phyloP scores from a whole-genome alignment of 2,888 invertebrate genomes.

The Drosophila pegasa region DNA sequence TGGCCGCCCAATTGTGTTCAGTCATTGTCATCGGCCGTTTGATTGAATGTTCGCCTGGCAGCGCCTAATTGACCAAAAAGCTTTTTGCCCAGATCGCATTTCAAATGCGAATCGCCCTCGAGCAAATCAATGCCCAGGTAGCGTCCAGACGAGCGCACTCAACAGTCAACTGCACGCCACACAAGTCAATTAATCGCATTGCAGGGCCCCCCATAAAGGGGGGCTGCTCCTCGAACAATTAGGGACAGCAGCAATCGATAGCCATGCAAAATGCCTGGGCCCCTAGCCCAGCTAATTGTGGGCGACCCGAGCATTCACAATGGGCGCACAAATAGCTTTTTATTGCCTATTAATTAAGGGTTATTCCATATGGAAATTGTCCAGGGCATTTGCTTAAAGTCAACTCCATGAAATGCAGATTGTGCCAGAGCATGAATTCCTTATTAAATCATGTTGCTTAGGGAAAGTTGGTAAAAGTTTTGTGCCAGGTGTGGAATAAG shows the following conservation, averaged over 20 bases:
- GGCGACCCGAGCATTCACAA: conserved; percentile 15
- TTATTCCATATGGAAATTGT: conserved; percentile 12
- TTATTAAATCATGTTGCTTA: background rate
- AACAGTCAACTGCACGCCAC: conserved; percentile 12
- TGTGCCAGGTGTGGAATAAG: background rate
- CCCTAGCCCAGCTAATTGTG: conserved; percentile 36
- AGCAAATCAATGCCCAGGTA: conserved; percentile 46
- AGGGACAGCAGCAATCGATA: conserved; percentile 34
- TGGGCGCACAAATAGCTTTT: conserved; percentile 10
- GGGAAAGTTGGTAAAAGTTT: too few species aligned
- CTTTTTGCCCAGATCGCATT: conserved; percentile 36
- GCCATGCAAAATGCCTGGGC: conserved; percentile 20
- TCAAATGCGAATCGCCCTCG: background rate
- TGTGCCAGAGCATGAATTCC: background rate
- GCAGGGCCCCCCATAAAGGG: conserved; percentile 38
- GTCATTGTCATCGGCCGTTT: conserved; percentile 48
- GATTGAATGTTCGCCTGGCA: conserved; percentile 51
- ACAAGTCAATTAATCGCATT: conserved; percentile 48
- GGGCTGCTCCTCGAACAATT: conserved; percentile 30
- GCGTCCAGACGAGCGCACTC: conserved; percentile 8
- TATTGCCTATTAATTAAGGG: conserved; percentile 22
- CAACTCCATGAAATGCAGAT: background rate
- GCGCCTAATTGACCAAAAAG: conserved; percentile 46
- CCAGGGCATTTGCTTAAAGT: conserved; percentile 3
- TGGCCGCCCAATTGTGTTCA: conserved; percentile 34